phyloP scores from a whole-genome alignment of 2,113 vertebrate genomes.

The Sinocyclocheilus rhinocerous region DNA sequence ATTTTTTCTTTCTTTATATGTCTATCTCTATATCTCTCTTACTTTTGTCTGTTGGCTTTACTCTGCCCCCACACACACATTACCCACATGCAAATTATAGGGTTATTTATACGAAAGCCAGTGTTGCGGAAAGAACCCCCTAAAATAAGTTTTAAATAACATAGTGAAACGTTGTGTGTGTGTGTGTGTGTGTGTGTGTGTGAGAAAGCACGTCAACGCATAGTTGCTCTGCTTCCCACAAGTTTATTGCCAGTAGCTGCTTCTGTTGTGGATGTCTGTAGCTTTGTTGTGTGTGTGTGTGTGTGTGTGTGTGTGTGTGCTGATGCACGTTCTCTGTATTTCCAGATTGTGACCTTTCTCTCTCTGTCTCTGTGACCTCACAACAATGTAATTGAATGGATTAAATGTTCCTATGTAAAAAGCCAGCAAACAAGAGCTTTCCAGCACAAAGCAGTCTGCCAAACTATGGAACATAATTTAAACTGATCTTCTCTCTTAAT shows the following conservation, averaged over 20 bases:
- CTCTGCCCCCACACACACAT: conserved; percentile 1
- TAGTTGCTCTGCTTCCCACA: conserved; percentile 26
- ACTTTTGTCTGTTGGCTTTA: conserved; percentile 12
- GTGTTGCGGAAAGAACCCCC: conserved; percentile 12
- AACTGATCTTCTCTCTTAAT: not conserved
- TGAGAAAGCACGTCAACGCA: not conserved
- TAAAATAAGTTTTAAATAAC: conserved; percentile 38
- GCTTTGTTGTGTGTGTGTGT: not conserved
- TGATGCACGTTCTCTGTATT: not conserved
- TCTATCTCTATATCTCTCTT: not conserved
- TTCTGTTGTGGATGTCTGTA: conserved; percentile 17
- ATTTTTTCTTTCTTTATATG: not conserved
- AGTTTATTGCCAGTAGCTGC: conserved; percentile 28
- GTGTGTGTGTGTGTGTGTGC: not conserved
- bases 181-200: too few relatives aligned
- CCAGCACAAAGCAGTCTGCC: not conserved
- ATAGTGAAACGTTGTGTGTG: conserved; percentile 16
- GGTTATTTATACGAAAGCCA: conserved; percentile 33
- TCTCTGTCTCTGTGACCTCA: conserved; percentile 6
- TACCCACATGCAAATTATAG: conserved; percentile 24
- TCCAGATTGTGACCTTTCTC: not conserved
- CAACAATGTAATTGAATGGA: conserved; percentile 35
- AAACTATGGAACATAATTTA: not conserved
- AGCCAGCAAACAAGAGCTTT: not conserved
- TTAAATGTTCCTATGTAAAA: conserved; percentile 64